Conservation (phyloP, 2,113 vertebrate species). For the Tichodroma muraria region DNA sequence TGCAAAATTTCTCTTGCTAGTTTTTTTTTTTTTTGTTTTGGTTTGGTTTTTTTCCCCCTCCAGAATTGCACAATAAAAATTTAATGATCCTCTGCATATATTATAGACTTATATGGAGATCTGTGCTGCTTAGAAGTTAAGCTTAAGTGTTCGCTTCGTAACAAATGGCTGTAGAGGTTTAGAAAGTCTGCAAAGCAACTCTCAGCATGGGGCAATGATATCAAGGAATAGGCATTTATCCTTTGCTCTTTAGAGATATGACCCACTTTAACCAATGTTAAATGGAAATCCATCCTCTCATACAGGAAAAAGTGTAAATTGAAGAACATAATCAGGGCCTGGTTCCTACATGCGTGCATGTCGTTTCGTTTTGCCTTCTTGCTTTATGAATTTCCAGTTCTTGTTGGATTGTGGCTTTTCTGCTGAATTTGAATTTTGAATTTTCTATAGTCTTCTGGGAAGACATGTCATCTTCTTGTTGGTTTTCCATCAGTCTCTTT, state of each 20-base stretch:
- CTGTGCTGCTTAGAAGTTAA: not conserved
- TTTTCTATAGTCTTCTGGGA: not conserved
- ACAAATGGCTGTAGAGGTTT: not conserved
- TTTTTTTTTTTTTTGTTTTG: not conserved
- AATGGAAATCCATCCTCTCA: not conserved
- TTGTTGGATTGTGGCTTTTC: not conserved
- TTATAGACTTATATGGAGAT: not conserved
- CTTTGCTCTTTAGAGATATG: not conserved
- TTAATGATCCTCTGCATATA: constrained; percentile 5
- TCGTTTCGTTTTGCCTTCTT: not conserved
- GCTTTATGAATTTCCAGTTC: not conserved
- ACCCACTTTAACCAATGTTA: not conserved
- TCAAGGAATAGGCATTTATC: not conserved
- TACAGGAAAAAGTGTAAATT: not conserved
- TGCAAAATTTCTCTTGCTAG: not conserved
- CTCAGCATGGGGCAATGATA: not conserved
- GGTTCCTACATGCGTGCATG: fast-evolving
- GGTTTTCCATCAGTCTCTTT: not conserved
- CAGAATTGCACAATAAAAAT: not conserved
- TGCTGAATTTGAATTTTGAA: not conserved
- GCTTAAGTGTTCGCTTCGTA: not conserved
- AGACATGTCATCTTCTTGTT: not conserved
- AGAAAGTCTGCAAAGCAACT: not conserved
- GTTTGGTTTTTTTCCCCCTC: not conserved
- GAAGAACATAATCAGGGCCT: not conserved